Conservation (phyloP, 1,140 invertebrate genomes). For the Cydia amplana region DNA sequence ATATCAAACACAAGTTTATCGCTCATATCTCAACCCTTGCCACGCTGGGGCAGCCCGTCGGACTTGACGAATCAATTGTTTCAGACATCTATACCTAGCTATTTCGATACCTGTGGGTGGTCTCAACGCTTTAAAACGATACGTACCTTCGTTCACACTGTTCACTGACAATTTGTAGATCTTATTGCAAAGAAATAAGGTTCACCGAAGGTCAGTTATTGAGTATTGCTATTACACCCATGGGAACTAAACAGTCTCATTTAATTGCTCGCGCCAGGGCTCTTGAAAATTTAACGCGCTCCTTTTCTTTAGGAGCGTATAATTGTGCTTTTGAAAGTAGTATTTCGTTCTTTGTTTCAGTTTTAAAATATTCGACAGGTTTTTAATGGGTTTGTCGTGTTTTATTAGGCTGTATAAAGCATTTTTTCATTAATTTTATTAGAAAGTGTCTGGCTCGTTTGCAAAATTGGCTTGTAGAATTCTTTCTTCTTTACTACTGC, state of each 20-base stretch:
- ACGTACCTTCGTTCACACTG: not conserved
- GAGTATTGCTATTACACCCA: not conserved
- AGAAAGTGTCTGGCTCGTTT: not conserved
- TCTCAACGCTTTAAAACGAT: conserved; percentile 22
- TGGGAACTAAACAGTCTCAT: conserved; percentile 11
- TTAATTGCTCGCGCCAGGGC: conserved; percentile 16
- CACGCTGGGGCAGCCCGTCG: conserved; percentile 24
- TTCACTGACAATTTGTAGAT: no score
- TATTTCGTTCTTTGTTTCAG: conserved; percentile 9
- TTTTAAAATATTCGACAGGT: not conserved
- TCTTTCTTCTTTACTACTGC: conserved; percentile 52
- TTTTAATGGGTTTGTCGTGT: not conserved
- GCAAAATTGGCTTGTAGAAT: conserved; percentile 62
- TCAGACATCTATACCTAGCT: conserved; percentile 38
- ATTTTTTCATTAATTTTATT: not conserved
- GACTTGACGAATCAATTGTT: conserved; percentile 48
- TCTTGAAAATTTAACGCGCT: conserved; percentile 24
- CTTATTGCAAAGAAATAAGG: no score
- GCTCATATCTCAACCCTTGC: conserved; percentile 27
- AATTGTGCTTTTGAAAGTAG: conserved; percentile 24
- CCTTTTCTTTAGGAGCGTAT: conserved; percentile 22
- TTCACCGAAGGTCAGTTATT: no score
- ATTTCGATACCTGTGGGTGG: conserved; percentile 28
- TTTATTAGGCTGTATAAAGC: not conserved
- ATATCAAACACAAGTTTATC: not conserved